Evolutionary conservation across 37 sponge, comb jelly and placozoan species (phyloP).

Genomic region (Axinella damicornis): DNA sequence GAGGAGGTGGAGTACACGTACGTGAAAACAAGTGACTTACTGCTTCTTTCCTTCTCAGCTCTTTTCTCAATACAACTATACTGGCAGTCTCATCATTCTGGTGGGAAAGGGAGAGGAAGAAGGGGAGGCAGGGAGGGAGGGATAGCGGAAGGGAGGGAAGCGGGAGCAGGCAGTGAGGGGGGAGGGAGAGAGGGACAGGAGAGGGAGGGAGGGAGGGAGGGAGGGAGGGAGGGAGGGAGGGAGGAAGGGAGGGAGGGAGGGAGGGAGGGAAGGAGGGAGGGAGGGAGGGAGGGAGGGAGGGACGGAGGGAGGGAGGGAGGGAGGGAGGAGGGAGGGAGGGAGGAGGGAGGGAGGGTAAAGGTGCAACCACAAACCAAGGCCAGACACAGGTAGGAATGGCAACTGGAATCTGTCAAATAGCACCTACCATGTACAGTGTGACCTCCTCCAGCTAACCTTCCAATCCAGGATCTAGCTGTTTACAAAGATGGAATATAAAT

Average conservation of each 20-base stretch:
- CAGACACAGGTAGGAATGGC: too few relatives aligned
- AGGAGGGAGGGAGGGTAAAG: too few relatives aligned
- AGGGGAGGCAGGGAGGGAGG: not conserved
- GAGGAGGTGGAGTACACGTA: constrained; percentile 18
- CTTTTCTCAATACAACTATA: constrained; percentile 35
- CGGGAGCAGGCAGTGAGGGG: too few relatives aligned
- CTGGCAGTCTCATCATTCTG: constrained; percentile 56
- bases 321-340: not conserved
- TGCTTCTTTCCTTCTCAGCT: constrained; percentile 44
- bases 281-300: constrained; percentile 28
- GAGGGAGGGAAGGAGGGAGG: not conserved
- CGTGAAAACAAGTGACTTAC: constrained; percentile 10
- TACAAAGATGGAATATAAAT: too few relatives aligned
- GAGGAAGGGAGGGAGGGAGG: not conserved
- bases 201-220: too few relatives aligned
- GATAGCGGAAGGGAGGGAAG: too few relatives aligned
- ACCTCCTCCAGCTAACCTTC: too few relatives aligned
- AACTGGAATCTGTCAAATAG: too few relatives aligned
- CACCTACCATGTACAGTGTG: too few relatives aligned
- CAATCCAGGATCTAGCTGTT: too few relatives aligned
- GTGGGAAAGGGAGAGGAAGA: not conserved
- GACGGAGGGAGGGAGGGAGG: not conserved
- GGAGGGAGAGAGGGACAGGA: too few relatives aligned
- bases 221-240: not conserved
- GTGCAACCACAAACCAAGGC: too few relatives aligned